Conservation (phyloP, 2,888 invertebrate species). For the Phorcus lineatus region DNA sequence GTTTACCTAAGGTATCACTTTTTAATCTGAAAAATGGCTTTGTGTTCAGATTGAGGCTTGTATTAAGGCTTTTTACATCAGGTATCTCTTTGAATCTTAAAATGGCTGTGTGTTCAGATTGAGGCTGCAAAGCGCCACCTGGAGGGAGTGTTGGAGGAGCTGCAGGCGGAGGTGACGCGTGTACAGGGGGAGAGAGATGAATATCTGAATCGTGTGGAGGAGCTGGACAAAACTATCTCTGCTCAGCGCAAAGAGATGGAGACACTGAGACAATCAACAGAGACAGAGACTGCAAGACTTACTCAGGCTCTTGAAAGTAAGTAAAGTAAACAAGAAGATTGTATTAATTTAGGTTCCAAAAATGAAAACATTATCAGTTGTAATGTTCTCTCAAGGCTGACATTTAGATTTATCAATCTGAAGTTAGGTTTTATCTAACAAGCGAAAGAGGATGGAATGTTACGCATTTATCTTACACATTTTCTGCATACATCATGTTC, state of each 20-base stretch:
- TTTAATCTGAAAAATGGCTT: neutral
- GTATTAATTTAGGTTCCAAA: too few species aligned
- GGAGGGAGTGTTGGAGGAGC: slow-evolving; percentile 46
- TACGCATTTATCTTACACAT: too few species aligned
- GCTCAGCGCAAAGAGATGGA: neutral
- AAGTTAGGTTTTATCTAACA: too few species aligned
- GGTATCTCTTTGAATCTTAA: neutral
- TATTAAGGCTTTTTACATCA: too few species aligned
- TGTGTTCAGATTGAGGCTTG: neutral
- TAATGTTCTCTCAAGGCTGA: too few species aligned
- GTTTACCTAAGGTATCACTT: neutral
- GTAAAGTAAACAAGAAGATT: too few species aligned
- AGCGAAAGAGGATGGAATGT: too few species aligned
- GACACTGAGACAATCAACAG: neutral
- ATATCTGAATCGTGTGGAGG: slow-evolving; percentile 43
- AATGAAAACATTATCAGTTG: too few species aligned
- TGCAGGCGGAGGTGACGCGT: slow-evolving; percentile 43
- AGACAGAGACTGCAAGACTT: neutral
- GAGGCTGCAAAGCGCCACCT: slow-evolving; percentile 35
- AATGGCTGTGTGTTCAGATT: slow-evolving; percentile 10
- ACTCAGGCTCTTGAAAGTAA: neutral
- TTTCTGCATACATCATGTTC: too few species aligned
- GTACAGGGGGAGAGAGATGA: slow-evolving; percentile 45
- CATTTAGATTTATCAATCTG: too few species aligned
- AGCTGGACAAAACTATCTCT: slow-evolving; percentile 20